phyloP scores from a whole-genome alignment of 2,113 vertebrate genomes.

The Tautogolabrus adspersus region DNA sequence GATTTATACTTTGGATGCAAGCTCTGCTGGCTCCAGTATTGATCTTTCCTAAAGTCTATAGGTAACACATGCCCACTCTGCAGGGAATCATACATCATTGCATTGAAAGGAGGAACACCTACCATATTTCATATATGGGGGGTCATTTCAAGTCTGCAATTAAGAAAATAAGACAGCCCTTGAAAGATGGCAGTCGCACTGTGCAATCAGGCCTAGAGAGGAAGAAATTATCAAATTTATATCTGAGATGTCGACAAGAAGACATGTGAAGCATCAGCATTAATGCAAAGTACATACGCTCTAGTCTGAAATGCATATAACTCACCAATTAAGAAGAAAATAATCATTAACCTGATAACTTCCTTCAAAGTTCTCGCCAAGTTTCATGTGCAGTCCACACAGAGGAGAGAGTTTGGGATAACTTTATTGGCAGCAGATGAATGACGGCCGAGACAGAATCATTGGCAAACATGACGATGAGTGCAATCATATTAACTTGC shows the following conservation, averaged over 20 bases:
- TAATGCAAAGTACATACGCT: neutral
- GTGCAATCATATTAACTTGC: constrained; percentile 47
- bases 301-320: neutral
- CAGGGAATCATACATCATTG: constrained; percentile 62
- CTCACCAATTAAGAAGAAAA: neutral
- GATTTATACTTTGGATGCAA: constrained; percentile 68
- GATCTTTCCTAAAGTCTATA: constrained; percentile 70
- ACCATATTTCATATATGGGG: constrained; percentile 47
- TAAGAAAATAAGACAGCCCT: constrained; percentile 44
- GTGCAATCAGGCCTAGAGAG: neutral
- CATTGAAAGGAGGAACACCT: constrained; percentile 57
- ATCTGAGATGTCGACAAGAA: constrained; percentile 31
- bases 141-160: constrained; percentile 48
- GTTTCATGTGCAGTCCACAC: neutral
- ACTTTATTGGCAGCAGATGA: constrained; percentile 26
- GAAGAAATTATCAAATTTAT: constrained; percentile 36
- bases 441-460: constrained; percentile 30
- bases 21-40: constrained; percentile 62
- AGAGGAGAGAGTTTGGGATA: constrained; percentile 13
- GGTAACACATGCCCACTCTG: constrained; percentile 54
- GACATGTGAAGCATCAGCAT: neutral
- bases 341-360: constrained; percentile 3
- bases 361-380: constrained; percentile 8
- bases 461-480: constrained; percentile 24
- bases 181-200: constrained; percentile 25